Evolutionary conservation across 30 jellyfish, hydroid and myxozoan genomes (phyloP).

Genomic region (Phacellophora camtschatica): DNA sequence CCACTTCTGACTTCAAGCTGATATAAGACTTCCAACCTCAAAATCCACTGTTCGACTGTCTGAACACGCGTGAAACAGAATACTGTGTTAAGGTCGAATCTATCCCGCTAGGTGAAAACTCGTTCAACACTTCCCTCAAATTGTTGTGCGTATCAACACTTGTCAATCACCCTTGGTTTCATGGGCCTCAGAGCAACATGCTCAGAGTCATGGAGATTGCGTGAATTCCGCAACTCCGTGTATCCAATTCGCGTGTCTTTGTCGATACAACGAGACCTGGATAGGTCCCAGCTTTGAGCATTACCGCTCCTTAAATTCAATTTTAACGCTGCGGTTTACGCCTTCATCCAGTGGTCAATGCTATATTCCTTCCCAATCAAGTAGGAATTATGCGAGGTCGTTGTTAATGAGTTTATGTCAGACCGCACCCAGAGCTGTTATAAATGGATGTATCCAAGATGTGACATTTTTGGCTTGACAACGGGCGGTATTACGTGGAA

Average conservation of each 20-base stretch:
- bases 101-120: slow-evolving; percentile 69
- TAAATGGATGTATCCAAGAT: no score
- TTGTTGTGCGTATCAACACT: slow-evolving; percentile 60
- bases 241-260: not conserved
- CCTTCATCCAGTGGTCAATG: no score
- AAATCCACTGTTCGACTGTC: not conserved
- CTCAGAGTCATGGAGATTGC: slow-evolving; percentile 1
- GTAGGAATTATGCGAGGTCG: no score
- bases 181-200: not conserved
- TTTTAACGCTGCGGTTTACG: not conserved
- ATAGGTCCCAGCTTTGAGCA: not conserved
- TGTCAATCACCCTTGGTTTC: slow-evolving; percentile 38
- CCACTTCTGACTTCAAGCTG: not conserved
- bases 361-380: no score
- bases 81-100: not conserved
- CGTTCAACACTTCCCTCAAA: slow-evolving; percentile 53
- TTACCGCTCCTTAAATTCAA: not conserved
- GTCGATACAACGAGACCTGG: not conserved
- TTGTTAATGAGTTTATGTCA: no score
- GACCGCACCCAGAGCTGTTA: no score
- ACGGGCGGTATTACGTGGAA: no score
- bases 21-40: not conserved
- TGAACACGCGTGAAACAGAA: slow-evolving; percentile 49
- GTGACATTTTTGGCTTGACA: no score
- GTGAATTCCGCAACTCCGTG: slow-evolving; percentile 31